phyloP scores from a whole-genome alignment of 2,113 vertebrate species.

The Baryphthengus martii region DNA sequence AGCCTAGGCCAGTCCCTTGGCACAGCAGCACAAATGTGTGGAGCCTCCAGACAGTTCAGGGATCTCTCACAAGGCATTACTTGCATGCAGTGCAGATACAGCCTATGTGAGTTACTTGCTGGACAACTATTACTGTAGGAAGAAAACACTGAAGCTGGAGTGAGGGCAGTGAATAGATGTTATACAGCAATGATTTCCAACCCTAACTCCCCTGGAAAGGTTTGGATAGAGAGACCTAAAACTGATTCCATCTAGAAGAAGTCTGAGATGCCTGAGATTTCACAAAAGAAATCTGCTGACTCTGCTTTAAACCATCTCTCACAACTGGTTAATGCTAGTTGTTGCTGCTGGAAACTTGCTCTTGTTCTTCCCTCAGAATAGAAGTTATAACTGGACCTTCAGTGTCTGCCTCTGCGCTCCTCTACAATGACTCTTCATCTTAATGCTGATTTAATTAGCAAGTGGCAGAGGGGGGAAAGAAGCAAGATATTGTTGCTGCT shows the following conservation, averaged over 20 bases:
- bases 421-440: not conserved
- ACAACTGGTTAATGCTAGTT: not conserved
- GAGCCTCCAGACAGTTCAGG: not conserved
- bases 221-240: not conserved
- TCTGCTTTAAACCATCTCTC: not conserved
- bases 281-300: not conserved
- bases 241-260: not conserved
- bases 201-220: not conserved
- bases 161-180: not conserved
- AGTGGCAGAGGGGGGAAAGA: not conserved
- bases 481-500: not conserved
- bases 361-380: not conserved
- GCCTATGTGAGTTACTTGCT: not conserved
- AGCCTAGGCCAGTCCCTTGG: not conserved
- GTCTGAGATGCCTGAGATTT: not conserved
- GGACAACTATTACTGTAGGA: not conserved
- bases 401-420: not conserved
- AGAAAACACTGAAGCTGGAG: not conserved
- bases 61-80: not conserved
- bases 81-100: not conserved
- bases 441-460: not conserved
- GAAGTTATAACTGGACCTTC: not conserved
- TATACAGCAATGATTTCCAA: not conserved
- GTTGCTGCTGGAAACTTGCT: not conserved
- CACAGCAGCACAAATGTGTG: not conserved